Evolutionary conservation across 2,888 invertebrate species (phyloP), one percentile per base, ranked within the genome.

Genomic region (Ornithoptera priamus): DNA sequence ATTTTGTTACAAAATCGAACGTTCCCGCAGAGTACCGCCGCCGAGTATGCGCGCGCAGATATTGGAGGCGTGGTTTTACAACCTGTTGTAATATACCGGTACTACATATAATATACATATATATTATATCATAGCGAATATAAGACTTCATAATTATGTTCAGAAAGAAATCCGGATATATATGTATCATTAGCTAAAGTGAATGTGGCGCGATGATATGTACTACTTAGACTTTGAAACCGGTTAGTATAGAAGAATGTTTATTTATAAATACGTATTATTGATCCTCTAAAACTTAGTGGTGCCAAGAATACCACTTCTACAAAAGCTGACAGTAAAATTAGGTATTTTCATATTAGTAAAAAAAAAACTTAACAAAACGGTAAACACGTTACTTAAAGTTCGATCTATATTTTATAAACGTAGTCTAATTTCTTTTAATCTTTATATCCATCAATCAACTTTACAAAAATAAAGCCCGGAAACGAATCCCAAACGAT

Each of bases 381-480:
- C 5, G 18, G 15, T 50, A 18, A 3, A 15, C 1, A 18, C 15
- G 18, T 50, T 17, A 50, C 5, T 15, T 50, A 50, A 50, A 17
- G 15, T 4, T 5, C 5, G 15, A 17, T 50, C 5, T 18, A 50
- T 50, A 50, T 57, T 20, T 57, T 20, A 53, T 53, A n/a, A n/a
- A 53, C 17, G 15, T 53, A 53, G 18, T 22, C 20, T 57, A 57
- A n/a, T 57, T 20, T 57, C 10, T n/a, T 20, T 57, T 57, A 71
- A 75, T 71, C 74, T 75, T 73, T 74, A 73, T 76, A 75, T 75
- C 75, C 80, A 83, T 87, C 85, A 83, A 83, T 85, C 85, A 81
- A 75, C 79, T 72, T 67, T 71, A 79, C 79, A 75, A 80, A 86
- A 86, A 89, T 87, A 86, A 77, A 74, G 71, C 67, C 85, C 81